phyloP scores from a whole-genome alignment of 1,140 invertebrate species.

The Rhopalosiphum maidis region DNA sequence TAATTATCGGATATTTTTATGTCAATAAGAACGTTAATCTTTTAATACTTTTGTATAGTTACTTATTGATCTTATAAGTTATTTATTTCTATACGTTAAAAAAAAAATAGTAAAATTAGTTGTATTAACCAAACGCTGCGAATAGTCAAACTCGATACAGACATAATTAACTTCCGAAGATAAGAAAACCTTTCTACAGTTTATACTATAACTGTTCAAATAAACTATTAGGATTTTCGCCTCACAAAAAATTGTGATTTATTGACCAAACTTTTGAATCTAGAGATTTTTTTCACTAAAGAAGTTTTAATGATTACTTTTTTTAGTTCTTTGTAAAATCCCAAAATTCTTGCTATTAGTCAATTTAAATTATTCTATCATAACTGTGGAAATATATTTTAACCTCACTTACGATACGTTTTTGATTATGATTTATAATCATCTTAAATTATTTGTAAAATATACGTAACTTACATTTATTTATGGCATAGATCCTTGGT shows the following conservation, averaged over 20 bases:
- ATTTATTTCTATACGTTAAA: not conserved
- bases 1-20: too few relatives aligned
- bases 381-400: not conserved
- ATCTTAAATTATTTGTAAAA: not conserved
- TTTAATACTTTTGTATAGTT: not conserved
- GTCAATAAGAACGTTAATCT: not conserved
- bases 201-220: constrained; percentile 19
- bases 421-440: not conserved
- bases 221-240: not conserved
- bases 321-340: not conserved
- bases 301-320: not conserved
- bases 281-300: not conserved
- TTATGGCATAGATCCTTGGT: constrained; percentile 51
- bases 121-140: not conserved
- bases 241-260: constrained; percentile 11
- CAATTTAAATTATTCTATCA: not conserved
- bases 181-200: not conserved
- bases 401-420: not conserved
- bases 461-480: constrained; percentile 35
- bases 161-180: not conserved
- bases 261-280: not conserved
- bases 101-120: not conserved
- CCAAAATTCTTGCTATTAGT: not conserved
- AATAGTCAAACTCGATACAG: not conserved
- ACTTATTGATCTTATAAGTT: not conserved